Percentiles rank a stretch among this genome's conserved stretches.
phyloP scores from a whole-genome alignment of 1,140 invertebrate species.

The Cecropterus lyciades region DNA sequence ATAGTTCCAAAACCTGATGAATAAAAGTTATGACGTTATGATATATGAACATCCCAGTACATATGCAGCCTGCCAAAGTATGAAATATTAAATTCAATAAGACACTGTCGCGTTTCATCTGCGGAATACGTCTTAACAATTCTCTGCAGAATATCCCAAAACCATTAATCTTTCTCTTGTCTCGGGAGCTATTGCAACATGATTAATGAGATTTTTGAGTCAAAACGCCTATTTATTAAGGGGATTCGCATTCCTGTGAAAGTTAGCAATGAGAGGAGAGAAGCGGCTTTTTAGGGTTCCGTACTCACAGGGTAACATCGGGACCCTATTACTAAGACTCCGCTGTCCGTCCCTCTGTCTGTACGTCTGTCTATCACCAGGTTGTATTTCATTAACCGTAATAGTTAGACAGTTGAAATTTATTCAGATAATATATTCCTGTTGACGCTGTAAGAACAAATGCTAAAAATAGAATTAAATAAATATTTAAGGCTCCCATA shows the following conservation, averaged over 20 bases:
- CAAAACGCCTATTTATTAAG: slow-evolving; percentile 32
- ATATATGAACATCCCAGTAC: background rate
- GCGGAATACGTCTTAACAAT: slow-evolving; percentile 20
- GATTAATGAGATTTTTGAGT: slow-evolving; percentile 34
- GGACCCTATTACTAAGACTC: no score
- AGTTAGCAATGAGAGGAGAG: slow-evolving; percentile 2
- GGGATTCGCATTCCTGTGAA: slow-evolving; percentile 4
- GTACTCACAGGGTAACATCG: no score
- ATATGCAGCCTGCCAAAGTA: background rate
- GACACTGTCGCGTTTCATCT: slow-evolving; percentile 9
- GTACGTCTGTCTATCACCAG: no score
- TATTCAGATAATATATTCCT: no score
- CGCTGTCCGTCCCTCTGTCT: no score
- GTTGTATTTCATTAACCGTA: no score
- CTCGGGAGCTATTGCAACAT: slow-evolving; percentile 27
- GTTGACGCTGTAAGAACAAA: no score
- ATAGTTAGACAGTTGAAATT: no score
- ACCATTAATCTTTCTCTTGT: slow-evolving; percentile 28
- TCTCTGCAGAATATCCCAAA: slow-evolving; percentile 23
- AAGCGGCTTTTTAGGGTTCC: background rate
- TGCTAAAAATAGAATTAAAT: no score
- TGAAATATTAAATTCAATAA: slow-evolving; percentile 27
- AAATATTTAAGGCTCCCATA: no score
- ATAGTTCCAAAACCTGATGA: no score
- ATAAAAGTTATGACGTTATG: no score